A percentile compares a stretch with the other conserved stretches of the same genome.
Conservation (phyloP, 1,140 invertebrate genomes). For the Lepidurus arcticus region DNA sequence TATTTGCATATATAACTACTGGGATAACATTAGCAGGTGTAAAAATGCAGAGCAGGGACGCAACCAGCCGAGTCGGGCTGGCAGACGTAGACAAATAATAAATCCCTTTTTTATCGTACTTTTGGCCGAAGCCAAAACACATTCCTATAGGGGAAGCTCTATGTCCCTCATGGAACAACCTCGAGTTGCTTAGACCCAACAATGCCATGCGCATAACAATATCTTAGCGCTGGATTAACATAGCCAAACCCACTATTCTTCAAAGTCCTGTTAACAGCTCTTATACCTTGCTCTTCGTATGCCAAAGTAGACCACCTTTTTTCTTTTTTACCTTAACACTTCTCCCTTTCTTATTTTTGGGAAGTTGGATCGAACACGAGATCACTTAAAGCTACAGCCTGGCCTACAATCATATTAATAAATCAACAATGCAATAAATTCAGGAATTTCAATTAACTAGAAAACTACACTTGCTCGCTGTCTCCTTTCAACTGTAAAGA, state of each 20-base stretch:
- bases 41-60: conserved; percentile 21
- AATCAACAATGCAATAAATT: too few species aligned
- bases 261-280: conserved; percentile 13
- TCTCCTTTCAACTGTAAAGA: too few species aligned
- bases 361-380: too few species aligned
- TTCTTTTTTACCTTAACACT: not conserved
- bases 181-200: not conserved
- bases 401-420: too few species aligned
- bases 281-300: not conserved
- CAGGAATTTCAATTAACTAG: too few species aligned
- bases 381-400: too few species aligned
- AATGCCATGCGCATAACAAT: conserved; percentile 1
- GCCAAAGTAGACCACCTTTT: conserved; percentile 4
- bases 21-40: conserved; percentile 21
- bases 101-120: not conserved
- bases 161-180: not conserved
- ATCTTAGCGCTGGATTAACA: not conserved
- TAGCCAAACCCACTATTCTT: conserved; percentile 15
- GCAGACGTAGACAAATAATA: conserved; percentile 19
- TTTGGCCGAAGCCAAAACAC: not conserved
- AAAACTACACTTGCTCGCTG: too few species aligned
- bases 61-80: conserved; percentile 5
- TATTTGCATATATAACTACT: conserved; percentile 22
- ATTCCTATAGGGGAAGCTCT: not conserved
- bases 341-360: not conserved